Conservation (phyloP, 2,113 vertebrate species). For the Capricornis sumatraensis region DNA sequence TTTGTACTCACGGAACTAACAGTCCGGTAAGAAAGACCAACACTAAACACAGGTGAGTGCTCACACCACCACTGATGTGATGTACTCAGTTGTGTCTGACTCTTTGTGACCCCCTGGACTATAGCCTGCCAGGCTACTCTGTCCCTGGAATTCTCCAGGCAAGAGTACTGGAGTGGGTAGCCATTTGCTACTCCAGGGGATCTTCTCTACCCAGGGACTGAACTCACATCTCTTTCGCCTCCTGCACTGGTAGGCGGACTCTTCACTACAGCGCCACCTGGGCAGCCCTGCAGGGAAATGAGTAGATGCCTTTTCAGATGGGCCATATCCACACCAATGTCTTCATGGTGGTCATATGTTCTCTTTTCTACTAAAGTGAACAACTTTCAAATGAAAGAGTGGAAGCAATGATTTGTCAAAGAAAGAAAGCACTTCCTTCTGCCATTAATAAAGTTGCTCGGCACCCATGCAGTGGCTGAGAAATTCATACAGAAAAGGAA, state of each 20-base stretch:
- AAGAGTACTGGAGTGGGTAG: neutral
- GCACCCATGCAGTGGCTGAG: neutral
- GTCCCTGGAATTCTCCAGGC: neutral
- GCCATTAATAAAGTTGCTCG: neutral
- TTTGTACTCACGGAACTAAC: rapidly evolving
- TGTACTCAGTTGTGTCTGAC: rapidly evolving
- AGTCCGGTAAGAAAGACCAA: neutral
- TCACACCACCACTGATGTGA: neutral
- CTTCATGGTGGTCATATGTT: neutral
- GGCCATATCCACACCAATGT: too few species aligned
- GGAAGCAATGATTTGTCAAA: neutral
- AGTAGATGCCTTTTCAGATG: neutral
- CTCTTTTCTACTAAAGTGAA: neutral
- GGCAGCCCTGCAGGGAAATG: neutral
- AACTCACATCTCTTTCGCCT: neutral
- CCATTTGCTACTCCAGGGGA: neutral
- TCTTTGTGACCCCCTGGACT: neutral
- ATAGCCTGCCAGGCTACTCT: neutral
- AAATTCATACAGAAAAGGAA: neutral
- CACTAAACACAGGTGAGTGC: rapidly evolving
- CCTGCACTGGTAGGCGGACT: neutral
- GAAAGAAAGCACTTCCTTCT: neutral
- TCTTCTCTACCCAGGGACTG: neutral
- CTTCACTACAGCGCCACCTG: neutral
- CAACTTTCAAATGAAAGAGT: neutral